phyloP scores from a whole-genome alignment of 1,140 invertebrate genomes.

The Heliothis virescens region DNA sequence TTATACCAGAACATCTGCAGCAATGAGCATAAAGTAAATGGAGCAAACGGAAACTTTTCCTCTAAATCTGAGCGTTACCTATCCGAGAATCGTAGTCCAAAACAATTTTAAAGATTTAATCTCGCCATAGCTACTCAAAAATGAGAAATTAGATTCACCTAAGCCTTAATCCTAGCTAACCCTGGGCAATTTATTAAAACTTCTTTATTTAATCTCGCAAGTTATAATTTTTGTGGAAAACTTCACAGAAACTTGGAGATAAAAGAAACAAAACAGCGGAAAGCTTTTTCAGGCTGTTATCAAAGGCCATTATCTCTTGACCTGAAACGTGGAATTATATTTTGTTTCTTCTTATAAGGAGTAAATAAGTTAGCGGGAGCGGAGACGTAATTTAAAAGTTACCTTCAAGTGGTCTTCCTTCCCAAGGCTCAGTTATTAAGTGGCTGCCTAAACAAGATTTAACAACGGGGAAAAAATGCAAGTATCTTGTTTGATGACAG shows the following conservation, averaged over 20 bases:
- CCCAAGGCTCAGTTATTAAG: conserved; percentile 64
- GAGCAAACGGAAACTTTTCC: conserved; percentile 37
- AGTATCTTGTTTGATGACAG: conserved; percentile 56
- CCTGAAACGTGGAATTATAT: conserved; percentile 83
- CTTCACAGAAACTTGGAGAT: conserved; percentile 79
- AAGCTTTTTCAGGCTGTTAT: conserved; percentile 83
- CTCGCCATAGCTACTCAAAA: conserved; percentile 44
- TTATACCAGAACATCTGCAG: conserved; percentile 21
- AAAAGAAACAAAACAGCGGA: conserved; percentile 84
- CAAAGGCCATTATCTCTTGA: conserved; percentile 84
- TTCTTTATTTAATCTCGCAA: conserved; percentile 82
- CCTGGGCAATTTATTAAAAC: conserved; percentile 81
- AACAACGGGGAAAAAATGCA: conserved; percentile 59
- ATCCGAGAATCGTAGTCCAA: conserved; percentile 23
- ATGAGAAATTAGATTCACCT: conserved; percentile 65
- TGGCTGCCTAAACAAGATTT: conserved; percentile 61
- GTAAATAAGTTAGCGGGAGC: conserved; percentile 81
- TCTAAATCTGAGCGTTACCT: conserved; percentile 41
- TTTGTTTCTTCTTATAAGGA: conserved; percentile 79
- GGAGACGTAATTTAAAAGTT: conserved; percentile 82
- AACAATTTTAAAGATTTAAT: conserved; percentile 47
- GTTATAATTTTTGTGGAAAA: conserved; percentile 83
- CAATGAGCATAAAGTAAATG: conserved; percentile 32
- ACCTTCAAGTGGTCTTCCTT: conserved; percentile 65
- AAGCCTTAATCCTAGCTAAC: conserved; percentile 69